These are phyloP conservation scores for Hoplias malabaricus DNA, from an alignment of 2,113 vertebrate genomes.

Conservation along the genomic window DNA sequence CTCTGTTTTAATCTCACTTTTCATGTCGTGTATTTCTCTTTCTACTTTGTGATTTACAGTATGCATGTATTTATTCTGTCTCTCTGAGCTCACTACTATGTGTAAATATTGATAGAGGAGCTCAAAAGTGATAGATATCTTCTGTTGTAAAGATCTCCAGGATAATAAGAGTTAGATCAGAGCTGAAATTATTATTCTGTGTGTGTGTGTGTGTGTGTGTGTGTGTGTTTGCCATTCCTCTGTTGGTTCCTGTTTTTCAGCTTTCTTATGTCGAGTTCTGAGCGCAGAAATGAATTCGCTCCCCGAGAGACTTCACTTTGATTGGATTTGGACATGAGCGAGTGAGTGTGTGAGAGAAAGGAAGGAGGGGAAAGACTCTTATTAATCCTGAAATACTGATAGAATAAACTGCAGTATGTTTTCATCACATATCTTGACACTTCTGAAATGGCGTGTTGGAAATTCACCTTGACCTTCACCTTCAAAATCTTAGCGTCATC, in stretches of 20 bases:
- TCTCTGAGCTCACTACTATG: background rate
- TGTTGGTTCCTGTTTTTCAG: background rate
- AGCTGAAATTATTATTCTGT: background rate
- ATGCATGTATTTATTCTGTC: background rate
- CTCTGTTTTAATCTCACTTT: background rate
- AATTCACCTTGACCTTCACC: too few relatives aligned
- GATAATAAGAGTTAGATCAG: background rate
- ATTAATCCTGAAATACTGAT: background rate
- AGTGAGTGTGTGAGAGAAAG: background rate
- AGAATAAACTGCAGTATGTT: background rate
- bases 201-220: background rate
- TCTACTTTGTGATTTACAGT: background rate
- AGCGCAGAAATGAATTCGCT: background rate
- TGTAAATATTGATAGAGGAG: background rate
- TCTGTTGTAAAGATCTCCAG: background rate
- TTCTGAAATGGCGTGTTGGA: too few relatives aligned
- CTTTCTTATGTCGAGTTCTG: background rate
- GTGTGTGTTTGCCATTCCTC: background rate
- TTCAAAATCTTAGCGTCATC: too few relatives aligned
- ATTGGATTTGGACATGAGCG: conserved; percentile 28
- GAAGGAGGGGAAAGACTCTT: background rate
- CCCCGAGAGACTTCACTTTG: conserved; percentile 16
- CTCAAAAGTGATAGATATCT: background rate
- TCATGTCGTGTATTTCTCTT: conserved; percentile 3
- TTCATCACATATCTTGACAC: too few relatives aligned